Conservation (phyloP, 2,113 vertebrate species). For the Propithecus coquereli region DNA sequence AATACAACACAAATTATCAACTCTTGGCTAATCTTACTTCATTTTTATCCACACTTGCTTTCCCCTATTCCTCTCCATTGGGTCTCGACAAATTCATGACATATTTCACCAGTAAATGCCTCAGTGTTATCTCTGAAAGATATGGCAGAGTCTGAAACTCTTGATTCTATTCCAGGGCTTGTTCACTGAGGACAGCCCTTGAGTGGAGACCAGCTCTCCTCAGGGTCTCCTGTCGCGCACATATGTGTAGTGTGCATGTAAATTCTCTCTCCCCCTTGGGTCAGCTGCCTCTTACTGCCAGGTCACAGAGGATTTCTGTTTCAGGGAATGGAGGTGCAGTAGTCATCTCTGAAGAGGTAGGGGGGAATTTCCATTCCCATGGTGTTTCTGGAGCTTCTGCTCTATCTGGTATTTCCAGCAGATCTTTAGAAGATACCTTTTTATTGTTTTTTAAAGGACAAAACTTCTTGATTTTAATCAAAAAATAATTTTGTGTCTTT, state of each 20-base stretch:
- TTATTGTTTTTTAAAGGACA: background rate
- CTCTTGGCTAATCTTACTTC: background rate
- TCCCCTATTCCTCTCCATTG: background rate
- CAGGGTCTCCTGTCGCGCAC: too few relatives aligned
- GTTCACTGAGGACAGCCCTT: background rate
- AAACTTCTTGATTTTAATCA: background rate
- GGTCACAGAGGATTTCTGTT: background rate
- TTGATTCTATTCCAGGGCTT: background rate
- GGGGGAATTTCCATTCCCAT: background rate
- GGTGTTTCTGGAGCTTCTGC: background rate
- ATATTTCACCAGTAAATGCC: background rate
- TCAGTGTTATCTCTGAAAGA: background rate
- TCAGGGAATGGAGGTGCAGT: too few relatives aligned
- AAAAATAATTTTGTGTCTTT: background rate
- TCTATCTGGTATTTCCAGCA: background rate
- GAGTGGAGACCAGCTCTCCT: background rate
- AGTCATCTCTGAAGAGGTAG: background rate
- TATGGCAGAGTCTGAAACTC: background rate
- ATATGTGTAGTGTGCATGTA: fast-evolving
- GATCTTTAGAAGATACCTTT: background rate
- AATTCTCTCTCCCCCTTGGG: background rate
- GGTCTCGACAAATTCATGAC: background rate
- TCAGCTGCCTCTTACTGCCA: background rate
- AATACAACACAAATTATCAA: background rate
- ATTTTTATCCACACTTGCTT: background rate